phyloP scores from a whole-genome alignment of 2,797 vertebrate species.

The Acanthis flammea region DNA sequence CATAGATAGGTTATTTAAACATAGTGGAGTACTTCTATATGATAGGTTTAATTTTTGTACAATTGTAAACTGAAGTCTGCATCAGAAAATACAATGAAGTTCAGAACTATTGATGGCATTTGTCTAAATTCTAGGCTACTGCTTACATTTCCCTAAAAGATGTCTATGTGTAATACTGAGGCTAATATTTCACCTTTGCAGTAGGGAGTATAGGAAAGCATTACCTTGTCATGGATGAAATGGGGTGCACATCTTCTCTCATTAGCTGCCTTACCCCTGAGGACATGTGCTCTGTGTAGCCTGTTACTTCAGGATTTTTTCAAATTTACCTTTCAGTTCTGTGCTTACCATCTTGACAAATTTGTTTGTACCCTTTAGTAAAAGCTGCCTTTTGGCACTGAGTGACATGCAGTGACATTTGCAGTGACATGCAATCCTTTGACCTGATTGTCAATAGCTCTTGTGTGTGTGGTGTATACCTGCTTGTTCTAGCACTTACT shows the following conservation, averaged over 20 bases:
- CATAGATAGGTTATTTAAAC: neutral
- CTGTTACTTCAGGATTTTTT: neutral
- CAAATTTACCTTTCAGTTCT: neutral
- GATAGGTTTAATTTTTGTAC: neutral
- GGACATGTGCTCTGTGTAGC: neutral
- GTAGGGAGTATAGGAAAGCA: neutral
- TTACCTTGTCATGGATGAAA: neutral
- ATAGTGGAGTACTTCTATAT: neutral
- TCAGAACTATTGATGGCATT: neutral
- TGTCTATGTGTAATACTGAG: neutral
- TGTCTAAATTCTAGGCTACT: neutral
- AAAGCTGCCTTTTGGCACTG: neutral
- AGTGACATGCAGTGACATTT: neutral
- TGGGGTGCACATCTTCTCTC: neutral
- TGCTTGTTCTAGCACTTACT: neutral
- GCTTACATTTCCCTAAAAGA: neutral
- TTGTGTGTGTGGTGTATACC: neutral
- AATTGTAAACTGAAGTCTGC: neutral
- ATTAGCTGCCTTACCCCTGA: neutral
- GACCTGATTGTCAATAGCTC: neutral
- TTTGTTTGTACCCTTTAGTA: neutral
- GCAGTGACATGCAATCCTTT: neutral
- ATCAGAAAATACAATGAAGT: neutral
- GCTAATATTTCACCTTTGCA: neutral
- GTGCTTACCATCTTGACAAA: neutral